Base-by-base conservation (phyloP, 2,888 invertebrate genomes). In the Conchocele bisecta region DNA sequence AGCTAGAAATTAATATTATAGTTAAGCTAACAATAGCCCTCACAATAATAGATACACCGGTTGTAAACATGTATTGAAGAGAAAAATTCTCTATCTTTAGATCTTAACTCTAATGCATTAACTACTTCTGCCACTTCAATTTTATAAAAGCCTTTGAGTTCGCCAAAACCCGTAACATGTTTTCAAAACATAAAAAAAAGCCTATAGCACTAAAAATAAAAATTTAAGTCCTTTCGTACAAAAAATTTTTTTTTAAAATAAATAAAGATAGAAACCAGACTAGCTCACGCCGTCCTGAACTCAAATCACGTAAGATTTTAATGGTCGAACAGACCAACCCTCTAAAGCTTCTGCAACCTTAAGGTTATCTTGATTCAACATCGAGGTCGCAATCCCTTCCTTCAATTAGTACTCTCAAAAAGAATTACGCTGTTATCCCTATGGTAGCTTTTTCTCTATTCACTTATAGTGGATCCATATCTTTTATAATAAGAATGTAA, bases 281-380 rank as follows among this genome's bases (percentile, higher is more conserved):
- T 95, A 95, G 94, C 94, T 95, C 88, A 94, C 94, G 92, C 94
- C 95, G 95, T 94, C 95, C 93, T 95, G 94, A 95, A 95, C 95
- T 95, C 95, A 95, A 94, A 95, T 95, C 95, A 95, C 95, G 95
- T 95, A 95, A 94, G 93, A 93, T 93, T 94, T 94, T 93, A 94
- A 95, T 93, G 93, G 94, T 95, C 94, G 95, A 93, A 94, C 94
- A 92, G 92, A 91, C 68, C 84, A 60, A 75, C 83, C 78, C 66
- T 79, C 92, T 92, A 93, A 92, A 94, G 93, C 93, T 92, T 91
- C 93, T 95, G 89, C 94, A 93, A 93, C 93, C 93, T 92, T 93
- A 93, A 92, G 92, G 93, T 93, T 92, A 93, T 90, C 93, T 94
- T 95, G 95, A 95, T 95, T 94, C 95, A 95, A 95, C 95, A 95